Base-by-base conservation (phyloP, 2,797 vertebrate genomes). In the Melanotaenia parkinsoni region DNA sequence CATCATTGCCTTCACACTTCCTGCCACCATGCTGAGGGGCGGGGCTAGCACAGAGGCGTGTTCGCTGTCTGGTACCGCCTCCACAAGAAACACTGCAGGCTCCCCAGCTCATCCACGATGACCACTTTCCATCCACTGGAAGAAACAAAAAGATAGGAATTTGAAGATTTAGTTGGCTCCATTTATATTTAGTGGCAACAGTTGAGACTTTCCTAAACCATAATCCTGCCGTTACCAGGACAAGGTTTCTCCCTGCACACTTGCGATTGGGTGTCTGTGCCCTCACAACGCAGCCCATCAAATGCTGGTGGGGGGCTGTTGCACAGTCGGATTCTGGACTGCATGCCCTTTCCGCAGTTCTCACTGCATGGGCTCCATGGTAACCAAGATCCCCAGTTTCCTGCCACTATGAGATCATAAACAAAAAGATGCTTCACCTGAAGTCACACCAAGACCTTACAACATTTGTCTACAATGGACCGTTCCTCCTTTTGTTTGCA, bases 41-140 rank as follows among this genome's bases (percentile, higher is more conserved):
- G 0, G 98, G 98, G 77, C 94, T 95, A 1, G 96, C 95, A 81
- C 98, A 99, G 61, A 93, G 91, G 26, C 97, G 95, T 0, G 92
- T 95, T 77, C 97, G 96, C 89, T 98, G 96, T 72, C 94, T 95
- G 71, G 94, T 94, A 4, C 98, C 98, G 0, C 97, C 97, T 28
- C 96, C 97, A 8, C 98, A 99, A 32, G 98, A 99, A 75, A 97
- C 91, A 0, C 95, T 94, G 82, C 98, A 99, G 54, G 96, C 61
- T 0, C 94, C 96, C 98, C 98, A 99, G 70, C 94, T 97, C 45
- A 96, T 88, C 98, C 98, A 99, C 0, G 80, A 58, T 0, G 96
- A 92, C 98, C 98, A 99, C 76, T 96, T 97, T n/a, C 98, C 98
- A 67, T 98, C 95, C 88, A 99, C 98, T 99, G 67, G 22, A 30